These are phyloP conservation scores for Rhyacophila evoluta DNA, from an alignment of 2,888 invertebrate genomes.

Conservation along the genomic window DNA sequence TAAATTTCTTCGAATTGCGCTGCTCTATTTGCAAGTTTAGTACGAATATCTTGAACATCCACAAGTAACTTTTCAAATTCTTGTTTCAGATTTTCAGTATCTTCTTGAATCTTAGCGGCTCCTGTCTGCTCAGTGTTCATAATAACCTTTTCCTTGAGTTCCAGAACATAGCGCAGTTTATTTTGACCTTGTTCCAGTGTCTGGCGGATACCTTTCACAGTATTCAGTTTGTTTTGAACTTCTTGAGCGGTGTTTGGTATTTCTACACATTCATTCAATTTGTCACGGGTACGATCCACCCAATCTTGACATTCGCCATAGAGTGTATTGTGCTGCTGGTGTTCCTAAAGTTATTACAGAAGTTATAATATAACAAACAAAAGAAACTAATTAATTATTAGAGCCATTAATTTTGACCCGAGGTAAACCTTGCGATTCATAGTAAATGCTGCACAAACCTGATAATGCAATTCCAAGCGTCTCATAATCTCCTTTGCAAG, in stretches of 20 bases:
- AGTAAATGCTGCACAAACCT: no score
- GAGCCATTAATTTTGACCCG: no score
- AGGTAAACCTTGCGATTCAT: no score
- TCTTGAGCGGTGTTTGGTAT: conserved; percentile 85
- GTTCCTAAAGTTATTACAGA: conserved; percentile 72
- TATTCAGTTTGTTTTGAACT: conserved; percentile 87
- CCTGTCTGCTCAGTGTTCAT: conserved; percentile 93
- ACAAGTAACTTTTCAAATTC: conserved; percentile 90
- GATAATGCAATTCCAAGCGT: conserved; percentile 89
- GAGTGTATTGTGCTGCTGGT: conserved; percentile 92
- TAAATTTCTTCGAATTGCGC: conserved; percentile 88
- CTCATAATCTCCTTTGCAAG: conserved; percentile 95
- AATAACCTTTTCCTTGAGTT: conserved; percentile 92
- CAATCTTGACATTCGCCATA: conserved; percentile 95
- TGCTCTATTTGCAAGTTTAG: conserved; percentile 79
- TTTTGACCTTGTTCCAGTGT: conserved; percentile 94
- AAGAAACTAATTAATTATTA: no score
- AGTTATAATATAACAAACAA: conserved; percentile 26
- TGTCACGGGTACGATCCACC: conserved; percentile 90
- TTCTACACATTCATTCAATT: conserved; percentile 83
- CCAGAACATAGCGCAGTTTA: conserved; percentile 84
- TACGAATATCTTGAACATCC: conserved; percentile 84
- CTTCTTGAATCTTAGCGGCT: conserved; percentile 90
- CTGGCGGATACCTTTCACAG: conserved; percentile 89
- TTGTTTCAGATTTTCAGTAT: conserved; percentile 87